Percentiles rank a stretch among this genome's conserved stretches.
Conservation (phyloP, 2,113 vertebrate genomes). For the Phrynosoma platyrhinos region DNA sequence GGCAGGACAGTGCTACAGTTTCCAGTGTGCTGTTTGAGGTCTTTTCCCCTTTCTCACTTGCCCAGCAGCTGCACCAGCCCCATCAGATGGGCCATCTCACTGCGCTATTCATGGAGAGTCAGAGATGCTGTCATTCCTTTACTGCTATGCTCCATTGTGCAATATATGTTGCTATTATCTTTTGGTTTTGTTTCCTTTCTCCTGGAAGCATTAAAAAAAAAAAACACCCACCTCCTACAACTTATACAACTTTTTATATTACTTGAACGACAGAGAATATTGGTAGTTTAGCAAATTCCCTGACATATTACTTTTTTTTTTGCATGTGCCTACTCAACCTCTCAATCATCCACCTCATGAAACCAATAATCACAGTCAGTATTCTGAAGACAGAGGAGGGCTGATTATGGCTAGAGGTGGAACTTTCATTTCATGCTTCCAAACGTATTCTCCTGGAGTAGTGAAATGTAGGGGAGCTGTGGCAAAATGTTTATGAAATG, state of each 20-base stretch:
- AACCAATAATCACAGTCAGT: background rate
- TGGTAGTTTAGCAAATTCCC: background rate
- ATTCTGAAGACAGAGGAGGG: slow-evolving; percentile 15
- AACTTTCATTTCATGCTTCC: background rate
- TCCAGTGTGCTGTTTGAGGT: no score
- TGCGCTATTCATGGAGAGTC: background rate
- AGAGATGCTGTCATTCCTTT: no score
- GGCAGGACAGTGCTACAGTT: no score
- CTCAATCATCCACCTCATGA: slow-evolving; percentile 2
- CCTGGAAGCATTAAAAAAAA: background rate
- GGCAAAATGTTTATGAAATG: background rate
- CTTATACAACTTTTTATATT: background rate
- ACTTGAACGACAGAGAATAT: background rate
- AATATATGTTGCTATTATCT: background rate
- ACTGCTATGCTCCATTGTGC: background rate
- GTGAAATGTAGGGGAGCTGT: background rate
- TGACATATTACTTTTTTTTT: background rate
- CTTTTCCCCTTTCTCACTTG: no score
- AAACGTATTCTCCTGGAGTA: background rate
- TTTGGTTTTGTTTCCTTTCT: background rate
- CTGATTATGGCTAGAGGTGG: background rate
- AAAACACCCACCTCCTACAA: background rate
- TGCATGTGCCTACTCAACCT: background rate
- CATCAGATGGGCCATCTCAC: no score
- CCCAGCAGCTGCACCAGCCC: no score